Percentiles rank a stretch among this genome's conserved stretches.
Evolutionary conservation across 30 jellyfish, hydroid and myxozoan species (phyloP).

Genomic region (Chrysaora quinquecirrha): DNA sequence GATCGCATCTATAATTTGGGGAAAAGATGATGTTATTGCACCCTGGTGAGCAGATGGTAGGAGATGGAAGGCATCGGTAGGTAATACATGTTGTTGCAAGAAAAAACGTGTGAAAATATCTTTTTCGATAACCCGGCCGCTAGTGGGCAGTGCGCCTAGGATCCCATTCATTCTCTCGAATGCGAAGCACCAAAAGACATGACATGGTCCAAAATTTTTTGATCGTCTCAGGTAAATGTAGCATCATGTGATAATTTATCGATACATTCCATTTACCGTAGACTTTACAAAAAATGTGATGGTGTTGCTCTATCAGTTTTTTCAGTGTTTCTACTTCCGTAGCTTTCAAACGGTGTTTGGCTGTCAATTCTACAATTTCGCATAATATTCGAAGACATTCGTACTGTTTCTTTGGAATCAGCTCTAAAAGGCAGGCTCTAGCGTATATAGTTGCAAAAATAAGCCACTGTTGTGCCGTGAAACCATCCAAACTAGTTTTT

Average conservation of each 20-base stretch:
- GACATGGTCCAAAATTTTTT: background rate
- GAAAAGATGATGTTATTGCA: too few species aligned
- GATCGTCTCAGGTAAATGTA: background rate
- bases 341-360: background rate
- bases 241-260: background rate
- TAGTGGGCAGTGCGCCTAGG: background rate
- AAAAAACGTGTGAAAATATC: background rate
- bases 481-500: background rate
- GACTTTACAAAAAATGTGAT: background rate
- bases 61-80: background rate
- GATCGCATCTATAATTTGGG: too few species aligned
- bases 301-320: background rate
- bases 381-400: background rate
- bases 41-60: too few species aligned
- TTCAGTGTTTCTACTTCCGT: background rate
- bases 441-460: conserved; percentile 1
- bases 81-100: background rate
- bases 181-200: background rate
- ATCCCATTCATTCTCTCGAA: too few species aligned
- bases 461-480: conserved; percentile 28
- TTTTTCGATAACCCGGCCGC: background rate
- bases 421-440: background rate
- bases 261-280: background rate
- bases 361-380: background rate
- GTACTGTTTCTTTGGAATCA: background rate